phyloP scores from a whole-genome alignment of 2,113 vertebrate genomes.

The Tupaia chinensis region DNA sequence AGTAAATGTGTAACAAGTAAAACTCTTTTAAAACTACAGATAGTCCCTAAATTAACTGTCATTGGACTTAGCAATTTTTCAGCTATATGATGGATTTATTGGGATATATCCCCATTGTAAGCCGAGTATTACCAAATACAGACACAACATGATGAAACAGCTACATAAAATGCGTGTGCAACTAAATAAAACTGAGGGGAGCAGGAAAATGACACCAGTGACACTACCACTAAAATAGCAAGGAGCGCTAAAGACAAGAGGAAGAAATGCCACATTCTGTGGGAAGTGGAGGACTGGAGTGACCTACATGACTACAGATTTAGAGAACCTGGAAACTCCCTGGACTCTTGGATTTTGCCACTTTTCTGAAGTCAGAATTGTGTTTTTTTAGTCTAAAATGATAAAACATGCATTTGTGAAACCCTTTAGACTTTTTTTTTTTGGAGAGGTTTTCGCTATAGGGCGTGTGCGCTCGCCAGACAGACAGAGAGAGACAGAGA shows the following conservation, averaged over 20 bases:
- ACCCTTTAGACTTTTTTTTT: background rate
- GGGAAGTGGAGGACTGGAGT: background rate
- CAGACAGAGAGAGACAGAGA: too few species aligned
- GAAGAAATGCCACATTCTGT: background rate
- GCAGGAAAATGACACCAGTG: background rate
- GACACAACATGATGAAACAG: background rate
- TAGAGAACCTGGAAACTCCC: background rate
- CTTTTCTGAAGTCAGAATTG: background rate
- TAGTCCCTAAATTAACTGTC: too few species aligned
- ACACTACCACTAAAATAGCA: background rate
- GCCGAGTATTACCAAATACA: background rate
- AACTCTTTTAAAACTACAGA: background rate
- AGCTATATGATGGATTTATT: too few species aligned
- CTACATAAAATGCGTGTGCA: background rate
- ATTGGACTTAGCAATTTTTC: too few species aligned
- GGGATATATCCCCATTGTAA: too few species aligned
- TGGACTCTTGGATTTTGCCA: fast-evolving
- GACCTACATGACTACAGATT: fast-evolving
- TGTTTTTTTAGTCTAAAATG: conserved; percentile 10
- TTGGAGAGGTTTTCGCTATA: too few species aligned
- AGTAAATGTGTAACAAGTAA: background rate
- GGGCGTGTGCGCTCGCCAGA: too few species aligned
- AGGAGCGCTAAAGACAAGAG: background rate
- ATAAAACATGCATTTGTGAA: background rate
- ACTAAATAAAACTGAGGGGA: background rate